Evolutionary conservation across 2,888 invertebrate genomes (phyloP).

Genomic region (Pantelozetes paolii): DNA sequence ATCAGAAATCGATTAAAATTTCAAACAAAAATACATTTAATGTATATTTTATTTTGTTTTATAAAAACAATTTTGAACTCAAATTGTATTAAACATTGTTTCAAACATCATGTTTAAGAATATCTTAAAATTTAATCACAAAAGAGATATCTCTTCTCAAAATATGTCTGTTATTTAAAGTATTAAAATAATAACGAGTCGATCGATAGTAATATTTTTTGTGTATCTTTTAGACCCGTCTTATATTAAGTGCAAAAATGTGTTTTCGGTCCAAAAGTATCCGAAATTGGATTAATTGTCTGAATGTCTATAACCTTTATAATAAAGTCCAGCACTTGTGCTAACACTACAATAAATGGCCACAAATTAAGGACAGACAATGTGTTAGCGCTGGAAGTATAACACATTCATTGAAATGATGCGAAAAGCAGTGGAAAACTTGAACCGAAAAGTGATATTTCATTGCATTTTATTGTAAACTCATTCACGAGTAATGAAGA

Average conservation of each 20-base stretch:
- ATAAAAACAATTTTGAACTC: no score
- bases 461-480: background rate
- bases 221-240: no score
- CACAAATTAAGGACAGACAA: conserved; percentile 10
- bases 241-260: background rate
- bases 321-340: conserved; percentile 14
- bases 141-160: no score
- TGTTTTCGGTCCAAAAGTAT: background rate
- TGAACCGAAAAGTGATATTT: background rate
- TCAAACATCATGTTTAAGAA: no score
- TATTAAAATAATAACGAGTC: no score
- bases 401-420: background rate
- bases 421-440: background rate
- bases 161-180: no score
- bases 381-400: conserved; percentile 4
- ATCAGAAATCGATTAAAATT: no score
- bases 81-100: no score
- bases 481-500: background rate
- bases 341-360: background rate
- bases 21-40: no score
- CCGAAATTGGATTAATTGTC: background rate
- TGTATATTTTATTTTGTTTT: no score
- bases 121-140: no score
- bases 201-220: no score
- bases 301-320: conserved; percentile 7